Evolutionary conservation across 2,888 invertebrate genomes (phyloP).

Genomic region (Eustalomyia histrio): DNA sequence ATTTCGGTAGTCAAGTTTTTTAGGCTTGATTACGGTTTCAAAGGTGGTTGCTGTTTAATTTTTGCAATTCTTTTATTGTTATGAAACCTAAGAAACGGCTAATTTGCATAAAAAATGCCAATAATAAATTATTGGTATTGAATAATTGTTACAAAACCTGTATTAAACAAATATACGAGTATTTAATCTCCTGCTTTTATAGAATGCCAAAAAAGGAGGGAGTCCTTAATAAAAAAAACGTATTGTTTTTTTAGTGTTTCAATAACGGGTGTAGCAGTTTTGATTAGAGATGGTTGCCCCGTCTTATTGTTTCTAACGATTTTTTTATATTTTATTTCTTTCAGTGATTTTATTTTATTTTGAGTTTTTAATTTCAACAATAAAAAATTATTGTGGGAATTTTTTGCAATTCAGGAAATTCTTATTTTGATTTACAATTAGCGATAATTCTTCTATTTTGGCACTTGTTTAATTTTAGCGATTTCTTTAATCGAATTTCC

Average conservation of each 20-base stretch:
- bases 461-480: too few species aligned
- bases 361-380: too few species aligned
- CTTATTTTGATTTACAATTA: too few species aligned
- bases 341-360: too few species aligned
- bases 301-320: too few species aligned
- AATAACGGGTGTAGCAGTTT: neutral
- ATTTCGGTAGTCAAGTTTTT: conserved; percentile 19
- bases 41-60: neutral
- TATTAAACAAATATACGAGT: conserved; percentile 34
- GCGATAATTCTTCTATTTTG: too few species aligned
- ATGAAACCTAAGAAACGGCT: neutral
- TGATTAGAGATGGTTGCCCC: too few species aligned
- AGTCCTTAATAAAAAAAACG: neutral
- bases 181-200: conserved; percentile 13
- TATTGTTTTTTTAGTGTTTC: neutral
- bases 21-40: neutral
- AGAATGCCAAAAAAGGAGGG: neutral
- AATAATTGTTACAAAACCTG: conserved; percentile 22
- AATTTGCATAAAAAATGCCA: conserved; percentile 44
- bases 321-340: too few species aligned
- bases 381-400: too few species aligned
- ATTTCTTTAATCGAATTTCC: too few species aligned
- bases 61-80: conserved; percentile 10
- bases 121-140: conserved; percentile 37
- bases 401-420: too few species aligned